Base-by-base conservation (phyloP, 2,888 invertebrate species). In the Noctua janthina region DNA sequence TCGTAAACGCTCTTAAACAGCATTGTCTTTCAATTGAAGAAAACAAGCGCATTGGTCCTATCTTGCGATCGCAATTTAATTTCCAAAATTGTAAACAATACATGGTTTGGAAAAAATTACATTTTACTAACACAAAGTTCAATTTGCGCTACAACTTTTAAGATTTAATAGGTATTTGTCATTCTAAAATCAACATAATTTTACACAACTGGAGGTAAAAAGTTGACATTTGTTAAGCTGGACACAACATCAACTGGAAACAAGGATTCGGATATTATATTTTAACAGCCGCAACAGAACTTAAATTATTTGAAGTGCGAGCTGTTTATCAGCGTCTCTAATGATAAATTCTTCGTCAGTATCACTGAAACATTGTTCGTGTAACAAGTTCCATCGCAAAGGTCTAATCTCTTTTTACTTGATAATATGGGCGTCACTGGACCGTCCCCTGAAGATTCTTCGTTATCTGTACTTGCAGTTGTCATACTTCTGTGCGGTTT, bases 361-460 rank as follows among this genome's bases (percentile, higher is more conserved):
- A 80, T 88, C 74, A 29, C 66, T 80, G 20, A 54, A 79, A 20
- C 62, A 54, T 7, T 70, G 68, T 13, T 76, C 29, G 11, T 62
- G 39, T 5, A 67, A 2, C 6, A 29, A 20, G 29, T 66, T 72
- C 74, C 82, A 75, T 29, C 23, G 29, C 15, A 68, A 4, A 20
- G 71, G 66, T 2, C n/a, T n/a, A 39, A 59, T 46, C 39, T 80
- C 11, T 49, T 62, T n/a, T n/a, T 29, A 10, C 13, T 49, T 1
- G 76, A 56, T 17, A 81, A n/a, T 0, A 59, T 74, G 0, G 85
- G 62, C n/a, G 76, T 66, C 3, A 20, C 35, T 4, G 89, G 70
- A 13, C 76, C 70, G 29, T 88, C 83, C 4, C 87, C 86, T 0
- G 77, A 75, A 0, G 83, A 86, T 35, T 67, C 85, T 76, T 76